These are phyloP conservation scores for Monopis laevigella DNA, from an alignment of 2,888 invertebrate genomes.

Conservation along the genomic window DNA sequence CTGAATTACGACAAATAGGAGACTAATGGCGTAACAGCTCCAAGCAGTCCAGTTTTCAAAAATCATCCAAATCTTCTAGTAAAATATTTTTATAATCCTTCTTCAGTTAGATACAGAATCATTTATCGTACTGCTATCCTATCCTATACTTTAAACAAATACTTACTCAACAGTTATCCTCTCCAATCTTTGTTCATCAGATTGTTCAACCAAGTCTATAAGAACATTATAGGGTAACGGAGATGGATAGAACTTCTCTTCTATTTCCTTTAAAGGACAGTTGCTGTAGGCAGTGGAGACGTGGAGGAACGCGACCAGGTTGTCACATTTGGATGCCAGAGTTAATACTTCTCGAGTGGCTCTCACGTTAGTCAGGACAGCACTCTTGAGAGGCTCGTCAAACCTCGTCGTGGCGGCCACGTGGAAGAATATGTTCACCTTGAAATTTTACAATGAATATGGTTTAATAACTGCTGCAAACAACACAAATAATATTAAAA, in stretches of 20 bases:
- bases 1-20: too few relatives aligned
- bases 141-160: neutral
- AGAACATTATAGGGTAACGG: slow-evolving; percentile 23
- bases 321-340: slow-evolving; percentile 74
- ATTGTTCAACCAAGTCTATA: slow-evolving; percentile 25
- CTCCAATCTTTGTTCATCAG: slow-evolving; percentile 20
- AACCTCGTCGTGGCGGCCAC: slow-evolving; percentile 69
- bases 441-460: too few relatives aligned
- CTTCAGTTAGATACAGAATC: too few relatives aligned
- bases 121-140: too few relatives aligned
- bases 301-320: slow-evolving; percentile 57
- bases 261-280: neutral
- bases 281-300: slow-evolving; percentile 28
- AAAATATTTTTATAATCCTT: too few relatives aligned
- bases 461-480: too few relatives aligned
- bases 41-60: too few relatives aligned
- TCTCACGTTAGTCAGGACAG: slow-evolving; percentile 85
- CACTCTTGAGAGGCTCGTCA: slow-evolving; percentile 83
- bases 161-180: slow-evolving; percentile 4
- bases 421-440: slow-evolving; percentile 41
- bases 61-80: too few relatives aligned
- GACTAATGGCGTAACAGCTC: too few relatives aligned
- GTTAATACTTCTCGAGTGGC: slow-evolving; percentile 85
- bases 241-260: slow-evolving; percentile 24
- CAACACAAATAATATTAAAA: too few relatives aligned